A percentile compares a stretch with the other conserved stretches of the same genome.
These are phyloP conservation scores for Oscheius sp. DNA, from an alignment of 1,140 invertebrate species.

Conservation along the genomic window DNA sequence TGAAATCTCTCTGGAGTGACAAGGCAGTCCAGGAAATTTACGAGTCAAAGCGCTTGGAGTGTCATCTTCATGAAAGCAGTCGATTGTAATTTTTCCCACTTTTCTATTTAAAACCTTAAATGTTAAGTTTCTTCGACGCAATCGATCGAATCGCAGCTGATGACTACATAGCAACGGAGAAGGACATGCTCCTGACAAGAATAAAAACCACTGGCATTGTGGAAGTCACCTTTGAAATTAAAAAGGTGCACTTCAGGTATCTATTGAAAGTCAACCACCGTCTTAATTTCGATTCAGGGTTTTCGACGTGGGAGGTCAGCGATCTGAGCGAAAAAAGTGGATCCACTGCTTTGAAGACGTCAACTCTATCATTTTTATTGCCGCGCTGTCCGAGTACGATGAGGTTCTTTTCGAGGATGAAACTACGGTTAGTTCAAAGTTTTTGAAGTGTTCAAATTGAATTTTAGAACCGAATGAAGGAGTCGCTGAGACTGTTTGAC, in stretches of 20 bases:
- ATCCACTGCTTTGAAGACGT: constrained; percentile 65
- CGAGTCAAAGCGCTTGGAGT: constrained; percentile 10
- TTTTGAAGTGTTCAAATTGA: not conserved
- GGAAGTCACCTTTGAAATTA: constrained; percentile 79
- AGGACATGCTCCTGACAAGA: constrained; percentile 92
- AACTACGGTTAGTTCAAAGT: constrained; percentile 48
- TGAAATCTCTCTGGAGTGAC: constrained; percentile 62
- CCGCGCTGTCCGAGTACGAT: constrained; percentile 59
- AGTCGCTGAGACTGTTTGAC: constrained; percentile 63
- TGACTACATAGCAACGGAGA: constrained; percentile 89
- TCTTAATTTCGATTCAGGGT: constrained; percentile 43
- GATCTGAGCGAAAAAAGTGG: constrained; percentile 66
- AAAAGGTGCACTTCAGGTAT: constrained; percentile 57
- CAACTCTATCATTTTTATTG: constrained; percentile 64
- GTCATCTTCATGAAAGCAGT: constrained; percentile 8
- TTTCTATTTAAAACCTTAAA: constrained; percentile 64
- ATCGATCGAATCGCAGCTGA: constrained; percentile 85
- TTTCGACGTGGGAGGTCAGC: constrained; percentile 66
- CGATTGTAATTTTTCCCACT: constrained; percentile 2
- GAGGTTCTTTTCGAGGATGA: constrained; percentile 61
- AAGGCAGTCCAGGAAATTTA: constrained; percentile 52
- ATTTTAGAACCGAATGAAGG: constrained; percentile 63
- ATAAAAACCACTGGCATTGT: constrained; percentile 91
- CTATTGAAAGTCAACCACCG: not conserved
- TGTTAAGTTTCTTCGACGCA: constrained; percentile 70